Percentiles rank a stretch among this genome's conserved stretches.
Evolutionary conservation across 2,888 invertebrate genomes (phyloP).

Genomic region (Chrysina gloriosa): DNA sequence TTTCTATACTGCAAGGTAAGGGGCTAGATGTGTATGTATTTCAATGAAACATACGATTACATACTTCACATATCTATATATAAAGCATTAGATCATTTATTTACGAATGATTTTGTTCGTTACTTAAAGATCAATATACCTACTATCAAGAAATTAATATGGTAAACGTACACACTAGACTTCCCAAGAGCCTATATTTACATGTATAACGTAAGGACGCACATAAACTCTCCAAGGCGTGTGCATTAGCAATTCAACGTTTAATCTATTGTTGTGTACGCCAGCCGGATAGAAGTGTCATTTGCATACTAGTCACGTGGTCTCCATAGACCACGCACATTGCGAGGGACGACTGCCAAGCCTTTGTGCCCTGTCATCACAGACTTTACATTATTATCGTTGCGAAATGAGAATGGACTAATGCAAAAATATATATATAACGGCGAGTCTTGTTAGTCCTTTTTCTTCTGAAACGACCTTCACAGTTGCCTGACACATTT

Average conservation of each 20-base stretch:
- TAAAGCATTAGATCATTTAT: neutral
- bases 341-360: conserved; percentile 43
- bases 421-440: conserved; percentile 4
- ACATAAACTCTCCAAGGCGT: conserved; percentile 43
- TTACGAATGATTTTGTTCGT: conserved; percentile 7
- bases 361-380: conserved; percentile 48
- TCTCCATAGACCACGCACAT: conserved; percentile 50
- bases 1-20: no score
- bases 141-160: conserved; percentile 33
- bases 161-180: conserved; percentile 29
- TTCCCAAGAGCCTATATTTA: conserved; percentile 36
- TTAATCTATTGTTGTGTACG: conserved; percentile 49
- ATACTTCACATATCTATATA: neutral
- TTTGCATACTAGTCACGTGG: conserved; percentile 52
- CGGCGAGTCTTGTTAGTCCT: neutral
- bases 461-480: conserved; percentile 16
- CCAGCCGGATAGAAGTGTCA: conserved; percentile 47
- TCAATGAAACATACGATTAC: no score
- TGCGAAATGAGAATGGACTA: conserved; percentile 3
- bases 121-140: conserved; percentile 15
- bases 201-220: conserved; percentile 38
- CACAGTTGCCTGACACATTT: neutral
- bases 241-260: conserved; percentile 49
- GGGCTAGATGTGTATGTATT: no score
- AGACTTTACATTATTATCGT: conserved; percentile 22